Conservation (phyloP, 23 tunicate genomes). For the Halocynthia roretzi region DNA sequence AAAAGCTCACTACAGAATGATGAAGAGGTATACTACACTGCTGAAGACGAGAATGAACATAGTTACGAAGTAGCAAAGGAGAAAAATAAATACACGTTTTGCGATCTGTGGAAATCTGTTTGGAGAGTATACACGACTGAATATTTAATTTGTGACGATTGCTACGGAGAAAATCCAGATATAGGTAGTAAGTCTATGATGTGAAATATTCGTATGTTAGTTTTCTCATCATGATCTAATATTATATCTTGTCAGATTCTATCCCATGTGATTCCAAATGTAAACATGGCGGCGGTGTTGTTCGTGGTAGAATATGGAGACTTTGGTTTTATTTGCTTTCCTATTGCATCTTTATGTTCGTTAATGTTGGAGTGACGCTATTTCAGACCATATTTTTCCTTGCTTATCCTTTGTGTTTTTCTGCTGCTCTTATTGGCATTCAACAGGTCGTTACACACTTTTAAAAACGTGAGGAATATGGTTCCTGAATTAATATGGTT, state of each 20-base stretch:
- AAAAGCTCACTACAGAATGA: not conserved
- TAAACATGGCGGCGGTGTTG: slow-evolving; percentile 56
- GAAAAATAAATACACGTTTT: slow-evolving; percentile 15
- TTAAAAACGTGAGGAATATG: not conserved
- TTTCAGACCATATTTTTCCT: slow-evolving; percentile 59
- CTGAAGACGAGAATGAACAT: too few species aligned
- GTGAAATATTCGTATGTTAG: not conserved
- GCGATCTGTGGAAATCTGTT: slow-evolving; percentile 34
- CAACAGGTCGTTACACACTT: slow-evolving; percentile 39
- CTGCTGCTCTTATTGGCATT: slow-evolving; percentile 44
- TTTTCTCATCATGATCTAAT: not conserved
- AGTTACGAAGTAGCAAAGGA: not conserved
- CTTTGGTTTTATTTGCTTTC: slow-evolving; percentile 59
- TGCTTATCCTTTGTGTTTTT: slow-evolving; percentile 76
- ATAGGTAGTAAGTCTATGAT: not conserved
- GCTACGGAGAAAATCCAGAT: slow-evolving; percentile 27
- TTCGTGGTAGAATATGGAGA: slow-evolving; percentile 64
- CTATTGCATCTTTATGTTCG: slow-evolving; percentile 41
- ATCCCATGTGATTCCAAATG: slow-evolving; percentile 5
- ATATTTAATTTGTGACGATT: slow-evolving; percentile 42
- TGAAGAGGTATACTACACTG: not conserved
- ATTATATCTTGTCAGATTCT: too few species aligned
- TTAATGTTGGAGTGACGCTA: slow-evolving; percentile 21
- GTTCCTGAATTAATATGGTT: not conserved
- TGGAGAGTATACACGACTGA: slow-evolving; percentile 72